Base-by-base conservation (phyloP, 2,888 invertebrate species). In the Andrena chrysosceles region DNA sequence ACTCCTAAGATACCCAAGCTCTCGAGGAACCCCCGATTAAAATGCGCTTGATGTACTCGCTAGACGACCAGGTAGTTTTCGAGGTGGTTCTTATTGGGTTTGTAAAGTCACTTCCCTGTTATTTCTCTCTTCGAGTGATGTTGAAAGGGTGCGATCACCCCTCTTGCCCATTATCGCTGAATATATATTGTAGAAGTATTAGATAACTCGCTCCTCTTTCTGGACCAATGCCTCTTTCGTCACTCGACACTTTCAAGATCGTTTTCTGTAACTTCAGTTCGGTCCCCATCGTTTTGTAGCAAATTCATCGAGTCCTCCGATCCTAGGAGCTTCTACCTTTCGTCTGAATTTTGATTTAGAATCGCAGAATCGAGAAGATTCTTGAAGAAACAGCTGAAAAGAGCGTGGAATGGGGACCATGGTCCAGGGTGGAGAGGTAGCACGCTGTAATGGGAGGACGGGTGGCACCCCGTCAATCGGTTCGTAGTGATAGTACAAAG, bases 131-230 rank as follows among this genome's bases (percentile, higher is more conserved):
- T 84, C 73, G 73, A 82, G 56, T 83, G 64, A 89, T 84, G 81
- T 90, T 89, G 87, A 88, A 87, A 89, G 90, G 89, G 87, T 89
- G 89, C 87, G 79, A 29, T 75, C 74, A 62, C 54, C 73, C 77
- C 56, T 69, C 56, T 69, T 73, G 16, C 67, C 75, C 69, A 76
- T 82, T 82, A 59, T 63, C 71, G 49, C 62, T 33, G 23, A 60
- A 49, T 64, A 3, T n/a, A 10, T 20, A n/a, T 68, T 33, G 13
- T 8, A 20, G 59, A 42, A 5, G 42, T 16, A 10, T 42, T 42
- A 42, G 5, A 48, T 31, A 16, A 56, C 10, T 75, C 54, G 10
- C 42, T 52, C 16, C 23, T 23, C 23, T 20, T 33, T 74, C 7
- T 35, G 13, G 60, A 62, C 20, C 13, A 10, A 20, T 3, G 42